phyloP scores from a whole-genome alignment of 2,113 vertebrate genomes.

The Stomatorhinus ivindoensis region DNA sequence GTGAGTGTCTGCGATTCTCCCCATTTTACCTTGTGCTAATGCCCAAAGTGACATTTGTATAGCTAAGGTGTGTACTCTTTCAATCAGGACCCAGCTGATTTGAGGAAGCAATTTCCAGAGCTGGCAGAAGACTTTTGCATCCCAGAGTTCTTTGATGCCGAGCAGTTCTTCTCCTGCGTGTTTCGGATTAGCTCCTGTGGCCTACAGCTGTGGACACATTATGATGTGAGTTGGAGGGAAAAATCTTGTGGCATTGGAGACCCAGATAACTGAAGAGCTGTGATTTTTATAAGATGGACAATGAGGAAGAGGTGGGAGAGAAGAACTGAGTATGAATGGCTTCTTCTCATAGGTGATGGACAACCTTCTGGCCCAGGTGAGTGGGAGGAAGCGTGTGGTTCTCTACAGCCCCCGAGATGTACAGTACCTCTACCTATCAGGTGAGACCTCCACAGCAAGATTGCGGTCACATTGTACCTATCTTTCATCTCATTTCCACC shows the following conservation, averaged over 20 bases:
- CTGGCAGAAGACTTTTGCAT: slow-evolving; percentile 77
- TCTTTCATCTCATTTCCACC: not conserved
- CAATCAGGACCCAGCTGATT: slow-evolving; percentile 81
- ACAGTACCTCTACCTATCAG: slow-evolving; percentile 82
- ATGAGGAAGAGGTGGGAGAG: not conserved
- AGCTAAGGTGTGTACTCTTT: slow-evolving; percentile 10
- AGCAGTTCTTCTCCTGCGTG: slow-evolving; percentile 89
- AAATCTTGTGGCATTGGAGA: not conserved
- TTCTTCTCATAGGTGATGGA: slow-evolving; percentile 80
- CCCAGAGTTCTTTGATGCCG: slow-evolving; percentile 77
- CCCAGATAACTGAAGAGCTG: not conserved
- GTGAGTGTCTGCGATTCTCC: slow-evolving; percentile 50
- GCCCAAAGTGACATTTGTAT: not conserved
- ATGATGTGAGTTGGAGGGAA: slow-evolving; percentile 69
- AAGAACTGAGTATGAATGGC: not conserved
- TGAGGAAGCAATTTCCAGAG: slow-evolving; percentile 82
- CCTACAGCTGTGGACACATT: slow-evolving; percentile 94
- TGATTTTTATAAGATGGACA: not conserved
- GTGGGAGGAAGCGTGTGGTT: slow-evolving; percentile 75
- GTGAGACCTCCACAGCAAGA: slow-evolving; percentile 41
- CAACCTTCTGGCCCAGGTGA: slow-evolving; percentile 93
- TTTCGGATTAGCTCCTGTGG: slow-evolving; percentile 92
- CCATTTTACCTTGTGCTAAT: not conserved
- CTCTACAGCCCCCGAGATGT: slow-evolving; percentile 85
- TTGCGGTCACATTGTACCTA: not conserved